Evolutionary conservation across 2,888 invertebrate genomes (phyloP), one percentile per base, ranked within the genome.

Genomic region (Xestia rhomboidea): DNA sequence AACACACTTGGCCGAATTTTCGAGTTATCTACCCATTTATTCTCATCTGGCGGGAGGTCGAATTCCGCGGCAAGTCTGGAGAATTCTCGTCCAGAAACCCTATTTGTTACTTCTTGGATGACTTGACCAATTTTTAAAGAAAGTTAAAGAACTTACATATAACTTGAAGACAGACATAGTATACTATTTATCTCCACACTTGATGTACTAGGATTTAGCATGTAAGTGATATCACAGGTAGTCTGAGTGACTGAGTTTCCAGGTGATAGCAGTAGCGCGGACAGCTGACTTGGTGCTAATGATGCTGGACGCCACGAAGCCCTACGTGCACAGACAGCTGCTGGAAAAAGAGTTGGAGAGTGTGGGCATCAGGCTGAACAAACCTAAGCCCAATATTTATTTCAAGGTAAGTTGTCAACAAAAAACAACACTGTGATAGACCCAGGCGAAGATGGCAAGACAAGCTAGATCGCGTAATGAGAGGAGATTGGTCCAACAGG

Each of bases 301-400:
- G 99, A 99, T 99, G 99, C 95, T 99, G 93, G 99, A 99, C 93
- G 99, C 99, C 0, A 99, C 99, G 0, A 99, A 99, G 95, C 99
- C 99, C 74, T 99, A 99, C 92, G 98, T 99, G 63, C 99, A 99
- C 94, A 97, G 99, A 81, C 98, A 98, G 83, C 96, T 99, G 76
- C 96, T 99, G 46, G 99, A 99, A 94, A 98, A 97, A 83, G 99
- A 99, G 94, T 97, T 99, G 93, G 99, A 99, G 96, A 98, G 99
- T 90, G 99, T 99, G 49, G 99, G 99, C 80, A 99, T 99, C 90
- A 97, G 99, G 90, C 97, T 99, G 80, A 99, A 99, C 95, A 99
- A 99, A 94, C 97, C 96, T 77, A 99, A 98, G 94, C 99, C 99
- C 6, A 99, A 99, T 93, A 99, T 99, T 94, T 99, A 99, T 96